Percentiles rank a stretch among this genome's conserved stretches.
Conservation (phyloP, 2,797 vertebrate species). For the Tragopan temminckii region DNA sequence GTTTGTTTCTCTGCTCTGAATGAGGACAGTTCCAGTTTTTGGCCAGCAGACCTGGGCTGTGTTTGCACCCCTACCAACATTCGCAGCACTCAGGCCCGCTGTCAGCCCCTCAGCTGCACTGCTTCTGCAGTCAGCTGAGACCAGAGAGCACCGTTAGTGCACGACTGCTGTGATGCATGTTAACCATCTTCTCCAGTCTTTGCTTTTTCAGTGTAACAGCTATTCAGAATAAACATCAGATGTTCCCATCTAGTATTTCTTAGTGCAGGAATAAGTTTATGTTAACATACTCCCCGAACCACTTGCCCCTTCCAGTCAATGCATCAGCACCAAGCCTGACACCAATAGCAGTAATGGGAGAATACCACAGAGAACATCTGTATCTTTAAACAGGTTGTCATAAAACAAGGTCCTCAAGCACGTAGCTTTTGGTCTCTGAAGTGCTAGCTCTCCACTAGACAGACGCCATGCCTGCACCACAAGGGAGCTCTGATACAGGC, state of each 20-base stretch:
- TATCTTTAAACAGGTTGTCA: background rate
- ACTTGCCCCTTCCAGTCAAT: background rate
- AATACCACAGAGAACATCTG: background rate
- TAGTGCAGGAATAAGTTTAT: background rate
- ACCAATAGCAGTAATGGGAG: background rate
- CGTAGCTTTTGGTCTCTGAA: background rate
- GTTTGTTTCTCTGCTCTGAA: background rate
- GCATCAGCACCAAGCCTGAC: background rate
- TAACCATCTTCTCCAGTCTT: background rate
- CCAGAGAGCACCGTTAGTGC: background rate
- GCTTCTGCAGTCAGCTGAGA: rapidly evolving
- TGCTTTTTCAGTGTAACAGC: background rate
- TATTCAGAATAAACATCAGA: background rate
- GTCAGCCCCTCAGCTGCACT: background rate
- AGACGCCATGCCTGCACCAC: background rate
- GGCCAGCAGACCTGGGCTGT: background rate
- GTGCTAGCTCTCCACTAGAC: background rate
- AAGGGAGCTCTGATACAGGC: background rate
- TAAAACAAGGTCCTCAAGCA: background rate
- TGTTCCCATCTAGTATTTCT: background rate
- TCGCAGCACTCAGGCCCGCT: background rate
- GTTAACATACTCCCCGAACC: background rate
- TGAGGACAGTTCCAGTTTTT: background rate
- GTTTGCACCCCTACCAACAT: rapidly evolving
- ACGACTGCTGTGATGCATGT: background rate